A percentile compares a stretch with the other conserved stretches of the same genome.
These are phyloP conservation scores for Lasioglossum oenotherae DNA, from an alignment of 2,888 invertebrate genomes.

Conservation along the genomic window DNA sequence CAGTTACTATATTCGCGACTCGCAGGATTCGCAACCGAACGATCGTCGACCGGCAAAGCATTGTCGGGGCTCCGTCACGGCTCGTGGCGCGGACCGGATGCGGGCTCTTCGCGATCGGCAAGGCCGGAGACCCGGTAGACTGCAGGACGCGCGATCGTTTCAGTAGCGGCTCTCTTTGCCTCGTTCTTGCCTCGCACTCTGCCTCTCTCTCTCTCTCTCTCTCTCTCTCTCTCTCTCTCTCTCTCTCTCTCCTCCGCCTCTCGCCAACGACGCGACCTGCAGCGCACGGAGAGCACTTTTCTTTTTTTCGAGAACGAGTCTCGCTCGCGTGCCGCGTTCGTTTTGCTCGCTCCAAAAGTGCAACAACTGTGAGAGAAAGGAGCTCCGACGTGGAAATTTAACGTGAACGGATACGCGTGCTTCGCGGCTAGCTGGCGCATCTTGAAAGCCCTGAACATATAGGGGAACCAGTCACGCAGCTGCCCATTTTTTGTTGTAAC, in stretches of 20 bases:
- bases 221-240: neutral
- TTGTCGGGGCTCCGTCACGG: neutral
- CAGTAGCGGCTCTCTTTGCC: conserved; percentile 22
- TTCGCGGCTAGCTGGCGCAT: neutral
- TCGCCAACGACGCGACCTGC: neutral
- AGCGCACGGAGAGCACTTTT: neutral
- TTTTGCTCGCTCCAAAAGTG: neutral
- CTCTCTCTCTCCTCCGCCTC: neutral
- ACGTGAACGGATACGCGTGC: conserved; percentile 22
- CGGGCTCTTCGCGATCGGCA: conserved; percentile 28
- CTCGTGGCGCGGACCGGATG: conserved; percentile 34
- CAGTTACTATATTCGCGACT: conserved; percentile 26
- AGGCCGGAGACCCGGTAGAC: conserved; percentile 26
- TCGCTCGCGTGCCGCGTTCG: conserved; percentile 5
- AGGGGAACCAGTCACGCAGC: neutral
- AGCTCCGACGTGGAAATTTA: conserved; percentile 2
- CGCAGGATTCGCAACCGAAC: neutral
- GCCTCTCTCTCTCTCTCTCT: neutral
- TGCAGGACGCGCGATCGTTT: conserved; percentile 28
- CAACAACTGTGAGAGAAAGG: neutral
- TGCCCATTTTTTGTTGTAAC: neutral
- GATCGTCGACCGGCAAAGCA: conserved; percentile 14
- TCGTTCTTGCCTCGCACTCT: neutral
- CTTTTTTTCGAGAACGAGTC: neutral
- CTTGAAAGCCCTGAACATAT: neutral